Percentiles rank a stretch among this genome's conserved stretches.
These are phyloP conservation scores for Rhyzopertha dominica DNA, from an alignment of 1,140 invertebrate genomes.

Conservation along the genomic window DNA sequence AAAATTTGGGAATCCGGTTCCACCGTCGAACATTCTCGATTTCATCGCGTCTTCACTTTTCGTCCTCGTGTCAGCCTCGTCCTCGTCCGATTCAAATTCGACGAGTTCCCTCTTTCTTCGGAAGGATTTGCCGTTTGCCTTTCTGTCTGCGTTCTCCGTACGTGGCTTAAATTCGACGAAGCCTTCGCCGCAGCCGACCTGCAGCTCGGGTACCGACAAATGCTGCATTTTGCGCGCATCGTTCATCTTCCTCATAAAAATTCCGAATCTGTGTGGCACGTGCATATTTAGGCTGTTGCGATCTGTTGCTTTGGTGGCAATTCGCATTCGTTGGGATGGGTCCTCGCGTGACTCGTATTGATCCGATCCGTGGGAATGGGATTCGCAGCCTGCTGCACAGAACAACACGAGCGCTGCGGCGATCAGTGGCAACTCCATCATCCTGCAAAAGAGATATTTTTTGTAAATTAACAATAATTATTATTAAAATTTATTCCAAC, in stretches of 20 bases:
- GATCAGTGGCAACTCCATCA: too few species aligned
- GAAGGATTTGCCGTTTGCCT: background rate
- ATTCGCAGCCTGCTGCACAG: too few species aligned
- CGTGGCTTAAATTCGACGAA: conserved; percentile 17
- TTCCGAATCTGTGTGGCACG: conserved; percentile 7
- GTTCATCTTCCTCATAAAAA: background rate
- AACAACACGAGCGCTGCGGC: too few species aligned
- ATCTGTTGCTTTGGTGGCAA: conserved; percentile 24
- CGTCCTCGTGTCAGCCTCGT: background rate
- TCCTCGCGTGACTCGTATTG: conserved; percentile 25
- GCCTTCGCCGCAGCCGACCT: conserved; percentile 41
- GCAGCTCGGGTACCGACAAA: conserved; percentile 39
- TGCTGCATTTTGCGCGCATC: conserved; percentile 17
- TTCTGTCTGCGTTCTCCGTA: too few species aligned
- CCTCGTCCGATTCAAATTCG: background rate
- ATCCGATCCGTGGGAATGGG: too few species aligned
- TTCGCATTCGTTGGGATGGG: conserved; percentile 13
- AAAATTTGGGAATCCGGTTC: conserved; percentile 1
- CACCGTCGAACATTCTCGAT: conserved; percentile 5
- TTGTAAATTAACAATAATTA: too few species aligned
- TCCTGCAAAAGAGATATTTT: too few species aligned
- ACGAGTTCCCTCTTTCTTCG: background rate
- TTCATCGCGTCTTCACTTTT: conserved; percentile 2
- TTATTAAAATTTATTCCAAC: too few species aligned
- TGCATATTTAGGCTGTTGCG: conserved; percentile 8